Conservation (phyloP, 2,888 invertebrate genomes). For the Celastrina argiolus region DNA sequence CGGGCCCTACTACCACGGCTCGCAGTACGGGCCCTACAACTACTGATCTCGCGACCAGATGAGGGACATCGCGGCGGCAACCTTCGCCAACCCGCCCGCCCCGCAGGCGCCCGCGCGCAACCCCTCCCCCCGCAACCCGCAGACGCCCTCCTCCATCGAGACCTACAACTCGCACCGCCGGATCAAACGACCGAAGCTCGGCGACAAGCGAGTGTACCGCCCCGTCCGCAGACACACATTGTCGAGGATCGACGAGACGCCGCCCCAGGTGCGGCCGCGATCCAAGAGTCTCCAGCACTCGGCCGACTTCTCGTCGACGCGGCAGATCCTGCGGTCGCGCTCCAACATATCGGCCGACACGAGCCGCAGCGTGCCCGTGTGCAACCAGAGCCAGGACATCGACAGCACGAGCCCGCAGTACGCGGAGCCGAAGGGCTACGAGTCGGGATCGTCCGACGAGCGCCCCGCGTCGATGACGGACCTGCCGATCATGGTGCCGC, state of each 20-base stretch:
- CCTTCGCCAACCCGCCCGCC: conserved; percentile 66
- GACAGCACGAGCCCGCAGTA: conserved; percentile 61
- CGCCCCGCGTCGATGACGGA: conserved; percentile 63
- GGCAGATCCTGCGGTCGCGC: conserved; percentile 56
- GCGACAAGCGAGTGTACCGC: conserved; percentile 60
- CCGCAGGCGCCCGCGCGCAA: conserved; percentile 71
- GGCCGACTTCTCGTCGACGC: conserved; percentile 59
- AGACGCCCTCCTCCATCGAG: conserved; percentile 46
- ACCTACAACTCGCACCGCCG: conserved; percentile 70
- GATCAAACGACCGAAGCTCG: conserved; percentile 53
- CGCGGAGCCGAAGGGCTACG: conserved; percentile 57
- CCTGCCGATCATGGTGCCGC: conserved; percentile 59
- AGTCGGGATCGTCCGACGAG: conserved; percentile 51
- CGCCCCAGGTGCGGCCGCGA: conserved; percentile 45
- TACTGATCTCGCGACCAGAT: conserved; percentile 83
- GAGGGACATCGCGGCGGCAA: conserved; percentile 71
- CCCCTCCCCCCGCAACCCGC: conserved; percentile 43
- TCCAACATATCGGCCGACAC: conserved; percentile 69
- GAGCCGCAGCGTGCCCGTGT: conserved; percentile 67
- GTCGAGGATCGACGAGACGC: conserved; percentile 67
- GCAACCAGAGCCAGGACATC: conserved; percentile 61
- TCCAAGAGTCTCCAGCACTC: conserved; percentile 60
- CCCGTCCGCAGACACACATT: conserved; percentile 59
- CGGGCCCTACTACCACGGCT: conserved; percentile 93
- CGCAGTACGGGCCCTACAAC: conserved; percentile 95